Conservation (phyloP, 2,113 vertebrate genomes). For the Hyperopisus bebe region DNA sequence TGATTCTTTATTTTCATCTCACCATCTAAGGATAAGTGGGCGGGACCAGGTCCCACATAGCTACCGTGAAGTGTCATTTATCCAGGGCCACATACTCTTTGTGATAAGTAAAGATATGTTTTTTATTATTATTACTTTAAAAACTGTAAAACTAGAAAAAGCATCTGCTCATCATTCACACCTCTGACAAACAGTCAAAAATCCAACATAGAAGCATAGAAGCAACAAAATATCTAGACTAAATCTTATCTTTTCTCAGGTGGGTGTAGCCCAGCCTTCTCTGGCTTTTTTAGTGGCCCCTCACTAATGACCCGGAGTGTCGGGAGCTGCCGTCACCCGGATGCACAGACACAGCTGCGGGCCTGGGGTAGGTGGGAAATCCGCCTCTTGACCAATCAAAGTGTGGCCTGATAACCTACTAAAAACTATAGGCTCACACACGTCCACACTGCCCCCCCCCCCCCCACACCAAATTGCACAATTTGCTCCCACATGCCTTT, state of each 20-base stretch:
- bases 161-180: background rate
- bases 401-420: constrained; percentile 52
- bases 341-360: constrained; percentile 42
- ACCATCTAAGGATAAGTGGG: background rate
- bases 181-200: background rate
- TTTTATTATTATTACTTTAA: background rate
- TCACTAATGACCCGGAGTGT: background rate
- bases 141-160: background rate
- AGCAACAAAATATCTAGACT: background rate
- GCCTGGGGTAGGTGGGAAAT: constrained; percentile 29
- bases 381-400: constrained; percentile 46
- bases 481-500: constrained; percentile 48
- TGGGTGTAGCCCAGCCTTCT: background rate
- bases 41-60: background rate
- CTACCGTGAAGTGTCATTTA: background rate
- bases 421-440: constrained; percentile 43
- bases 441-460: no score
- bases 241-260: constrained; percentile 24
- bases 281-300: background rate
- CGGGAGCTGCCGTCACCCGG: background rate
- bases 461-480: constrained; percentile 39
- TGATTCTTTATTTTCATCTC: background rate
- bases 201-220: background rate
- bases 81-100: background rate
- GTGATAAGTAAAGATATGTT: background rate